These are phyloP conservation scores for Teleopsis dalmanni DNA, from an alignment of 1,140 invertebrate species.

Conservation along the genomic window DNA sequence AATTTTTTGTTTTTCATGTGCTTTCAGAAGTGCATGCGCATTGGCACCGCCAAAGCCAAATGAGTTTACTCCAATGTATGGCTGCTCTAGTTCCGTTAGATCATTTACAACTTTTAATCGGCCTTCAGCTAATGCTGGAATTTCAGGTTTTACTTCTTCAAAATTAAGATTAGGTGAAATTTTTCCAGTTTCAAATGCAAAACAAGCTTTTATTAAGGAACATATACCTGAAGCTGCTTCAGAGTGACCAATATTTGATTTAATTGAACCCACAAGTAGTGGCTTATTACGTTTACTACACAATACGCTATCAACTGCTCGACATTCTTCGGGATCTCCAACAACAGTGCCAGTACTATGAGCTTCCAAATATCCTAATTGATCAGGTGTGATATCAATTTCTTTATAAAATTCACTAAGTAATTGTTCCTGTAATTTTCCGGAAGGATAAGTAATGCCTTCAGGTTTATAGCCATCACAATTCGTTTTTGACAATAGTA, in stretches of 20 bases:
- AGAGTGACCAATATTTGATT: conserved; percentile 89
- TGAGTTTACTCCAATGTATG: conserved; percentile 65
- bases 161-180: conserved; percentile 79
- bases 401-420: conserved; percentile 82
- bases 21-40: conserved; percentile 65
- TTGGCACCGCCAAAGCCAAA: conserved; percentile 77
- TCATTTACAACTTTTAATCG: conserved; percentile 63
- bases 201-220: conserved; percentile 70
- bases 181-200: conserved; percentile 64
- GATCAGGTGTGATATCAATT: conserved; percentile 61
- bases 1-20: conserved; percentile 48
- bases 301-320: conserved; percentile 76
- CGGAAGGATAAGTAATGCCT: conserved; percentile 87
- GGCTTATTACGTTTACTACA: conserved; percentile 60
- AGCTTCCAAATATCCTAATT: conserved; percentile 78
- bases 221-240: conserved; percentile 85
- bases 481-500: conserved; percentile 56
- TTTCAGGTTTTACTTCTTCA: conserved; percentile 60
- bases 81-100: conserved; percentile 54
- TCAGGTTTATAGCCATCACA: conserved; percentile 84
- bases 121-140: conserved; percentile 63
- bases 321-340: conserved; percentile 82
- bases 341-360: conserved; percentile 80
- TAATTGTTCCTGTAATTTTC: conserved; percentile 68
- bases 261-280: conserved; percentile 79